Base-by-base conservation (phyloP, 2,113 vertebrate species). In the Pelvicachromis taeniatus region DNA sequence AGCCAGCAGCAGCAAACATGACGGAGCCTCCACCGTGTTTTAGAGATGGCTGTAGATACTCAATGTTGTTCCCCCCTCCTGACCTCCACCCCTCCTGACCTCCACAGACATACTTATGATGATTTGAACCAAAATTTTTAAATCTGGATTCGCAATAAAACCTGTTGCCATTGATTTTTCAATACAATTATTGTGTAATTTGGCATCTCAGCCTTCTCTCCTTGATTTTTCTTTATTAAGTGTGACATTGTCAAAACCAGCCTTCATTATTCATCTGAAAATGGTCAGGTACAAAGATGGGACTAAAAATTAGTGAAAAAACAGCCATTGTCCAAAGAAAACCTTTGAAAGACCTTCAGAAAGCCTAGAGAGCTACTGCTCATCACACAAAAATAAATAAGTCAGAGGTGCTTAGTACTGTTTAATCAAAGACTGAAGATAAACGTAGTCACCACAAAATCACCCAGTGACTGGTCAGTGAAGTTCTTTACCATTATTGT, bases 291-390 rank as follows among this genome's bases (percentile, higher is more conserved):
- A 13, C 33, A 65, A 65, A 33, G 19, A 2, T n/a, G 31, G 8
- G 33, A 21, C 2, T 63, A 13, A 63, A 1, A 40, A 65, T 65
- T 3, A 5, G 19, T 2, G 61, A 40, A 40, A 65, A 40, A 35
- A 11, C 61, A 38, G 33, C 33, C 0, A 4, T n/a, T 63, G 31
- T 63, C 59, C 31, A 63, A 38, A 38, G 33, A 13, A 63, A 38
- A 13, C 17, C 31, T n/a, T 63, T 63, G 59, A 35, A 63, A 33
- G 58, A 0, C 33, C 31, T n/a, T 0, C 17, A 63, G 31, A 63
- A 35, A 63, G 59, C 33, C 59, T 63, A 7, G 17, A 63, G 59
- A 63, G 33, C 59, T n/a, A 35, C 31, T 35, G 59, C 59, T 63
- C 19, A 21, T 33, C 33, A 63, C 10, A n/a, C n/a, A n/a, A n/a